phyloP scores from a whole-genome alignment of 2,113 vertebrate genomes.

The Oreochromis spilurus region DNA sequence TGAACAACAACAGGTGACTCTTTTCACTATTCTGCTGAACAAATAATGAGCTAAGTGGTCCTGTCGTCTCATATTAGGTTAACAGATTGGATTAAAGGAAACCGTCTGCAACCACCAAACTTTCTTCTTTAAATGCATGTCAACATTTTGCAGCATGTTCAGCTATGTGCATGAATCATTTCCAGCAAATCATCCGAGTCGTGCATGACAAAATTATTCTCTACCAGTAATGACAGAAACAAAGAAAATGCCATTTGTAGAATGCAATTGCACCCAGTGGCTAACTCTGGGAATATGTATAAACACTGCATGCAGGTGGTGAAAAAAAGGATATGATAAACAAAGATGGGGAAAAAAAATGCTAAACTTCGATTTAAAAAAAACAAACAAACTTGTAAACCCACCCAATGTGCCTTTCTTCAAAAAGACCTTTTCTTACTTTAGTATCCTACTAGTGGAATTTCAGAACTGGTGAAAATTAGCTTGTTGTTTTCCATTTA shows the following conservation, averaged over 20 bases:
- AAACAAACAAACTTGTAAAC: background rate
- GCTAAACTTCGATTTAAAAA: background rate
- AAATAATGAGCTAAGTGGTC: background rate
- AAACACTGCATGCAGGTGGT: background rate
- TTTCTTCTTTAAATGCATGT: background rate
- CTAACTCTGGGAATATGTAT: background rate
- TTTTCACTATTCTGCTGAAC: background rate
- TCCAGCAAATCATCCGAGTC: background rate
- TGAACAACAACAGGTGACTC: background rate
- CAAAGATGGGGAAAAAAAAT: background rate
- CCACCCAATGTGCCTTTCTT: background rate
- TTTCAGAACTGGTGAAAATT: slow-evolving; percentile 12
- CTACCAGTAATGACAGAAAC: background rate
- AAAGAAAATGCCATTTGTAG: background rate
- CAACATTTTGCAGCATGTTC: background rate
- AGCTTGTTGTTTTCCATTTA: slow-evolving; percentile 28
- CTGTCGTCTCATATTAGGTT: background rate
- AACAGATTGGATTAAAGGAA: background rate
- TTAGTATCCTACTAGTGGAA: background rate
- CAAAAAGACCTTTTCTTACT: background rate
- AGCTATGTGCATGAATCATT: background rate
- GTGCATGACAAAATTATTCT: background rate
- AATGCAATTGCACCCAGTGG: background rate
- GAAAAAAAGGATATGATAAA: background rate
- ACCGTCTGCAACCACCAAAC: background rate